Conservation (phyloP, 2,888 invertebrate species). For the Podotricha telesiphe region DNA sequence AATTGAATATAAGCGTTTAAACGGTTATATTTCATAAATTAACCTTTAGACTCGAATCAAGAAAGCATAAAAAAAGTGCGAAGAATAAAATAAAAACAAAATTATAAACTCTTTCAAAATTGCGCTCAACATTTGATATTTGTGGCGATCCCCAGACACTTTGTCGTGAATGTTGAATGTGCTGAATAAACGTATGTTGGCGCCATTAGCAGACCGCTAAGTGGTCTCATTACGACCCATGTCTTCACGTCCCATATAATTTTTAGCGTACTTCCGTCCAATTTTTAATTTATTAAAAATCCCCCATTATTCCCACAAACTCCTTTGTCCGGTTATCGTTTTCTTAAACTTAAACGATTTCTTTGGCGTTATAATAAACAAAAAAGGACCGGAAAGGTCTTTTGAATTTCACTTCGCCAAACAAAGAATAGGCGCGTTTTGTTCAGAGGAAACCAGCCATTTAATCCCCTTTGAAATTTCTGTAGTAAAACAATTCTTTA, state of each 20-base stretch:
- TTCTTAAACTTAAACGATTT: constrained; percentile 37
- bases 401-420: constrained; percentile 46
- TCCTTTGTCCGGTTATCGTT: constrained; percentile 36
- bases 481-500: constrained; percentile 57
- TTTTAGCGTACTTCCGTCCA: constrained; percentile 13
- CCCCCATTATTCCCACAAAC: constrained; percentile 5
- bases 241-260: constrained; percentile 19
- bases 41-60: too few relatives aligned
- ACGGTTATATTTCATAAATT: too few relatives aligned
- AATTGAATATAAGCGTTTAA: too few relatives aligned
- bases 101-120: background rate
- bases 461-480: constrained; percentile 54
- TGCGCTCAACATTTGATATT: background rate
- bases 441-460: constrained; percentile 52
- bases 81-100: background rate
- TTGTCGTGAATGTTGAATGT: constrained; percentile 9
- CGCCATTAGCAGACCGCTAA: constrained; percentile 25
- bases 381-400: constrained; percentile 44
- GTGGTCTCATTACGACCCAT: constrained; percentile 22
- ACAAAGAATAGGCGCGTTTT: constrained; percentile 49
- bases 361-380: constrained; percentile 46
- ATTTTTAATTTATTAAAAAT: constrained; percentile 27
- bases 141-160: constrained; percentile 5
- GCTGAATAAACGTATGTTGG: constrained; percentile 10
- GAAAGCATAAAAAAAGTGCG: background rate